Conservation (phyloP, 2,888 invertebrate genomes). For the Lycophotia porphyrea region DNA sequence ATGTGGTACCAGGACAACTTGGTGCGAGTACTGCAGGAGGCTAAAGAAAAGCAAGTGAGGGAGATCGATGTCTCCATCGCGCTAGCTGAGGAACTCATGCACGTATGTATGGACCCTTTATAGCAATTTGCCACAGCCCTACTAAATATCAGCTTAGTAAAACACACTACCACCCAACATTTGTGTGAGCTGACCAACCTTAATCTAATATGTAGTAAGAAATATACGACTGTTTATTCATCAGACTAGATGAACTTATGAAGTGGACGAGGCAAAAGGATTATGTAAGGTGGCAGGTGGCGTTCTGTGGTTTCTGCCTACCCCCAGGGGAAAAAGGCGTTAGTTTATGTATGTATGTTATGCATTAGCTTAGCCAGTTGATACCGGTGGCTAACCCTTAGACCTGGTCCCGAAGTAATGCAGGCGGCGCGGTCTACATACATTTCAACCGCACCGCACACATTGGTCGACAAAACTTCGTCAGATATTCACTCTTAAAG, state of each 20-base stretch:
- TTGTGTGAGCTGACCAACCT: background rate
- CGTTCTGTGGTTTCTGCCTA: background rate
- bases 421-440: background rate
- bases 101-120: constrained; percentile 66
- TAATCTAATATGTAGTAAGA: background rate
- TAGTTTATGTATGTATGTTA: background rate
- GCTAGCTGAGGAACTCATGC: constrained; percentile 76
- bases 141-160: background rate
- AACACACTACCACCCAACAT: background rate
- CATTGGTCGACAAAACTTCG: background rate
- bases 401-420: background rate
- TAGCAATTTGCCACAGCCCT: background rate
- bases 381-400: background rate
- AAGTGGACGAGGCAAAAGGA: background rate
- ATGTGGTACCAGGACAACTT: constrained; percentile 81
- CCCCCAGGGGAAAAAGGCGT: background rate
- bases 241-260: background rate
- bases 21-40: constrained; percentile 74
- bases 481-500: background rate
- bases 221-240: background rate
- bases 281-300: background rate
- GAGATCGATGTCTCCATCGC: constrained; percentile 80
- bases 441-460: background rate
- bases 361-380: background rate
- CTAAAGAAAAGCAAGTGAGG: constrained; percentile 81